Conservation (phyloP, 2,113 vertebrate genomes). For the Gnathonemus longibarbis region DNA sequence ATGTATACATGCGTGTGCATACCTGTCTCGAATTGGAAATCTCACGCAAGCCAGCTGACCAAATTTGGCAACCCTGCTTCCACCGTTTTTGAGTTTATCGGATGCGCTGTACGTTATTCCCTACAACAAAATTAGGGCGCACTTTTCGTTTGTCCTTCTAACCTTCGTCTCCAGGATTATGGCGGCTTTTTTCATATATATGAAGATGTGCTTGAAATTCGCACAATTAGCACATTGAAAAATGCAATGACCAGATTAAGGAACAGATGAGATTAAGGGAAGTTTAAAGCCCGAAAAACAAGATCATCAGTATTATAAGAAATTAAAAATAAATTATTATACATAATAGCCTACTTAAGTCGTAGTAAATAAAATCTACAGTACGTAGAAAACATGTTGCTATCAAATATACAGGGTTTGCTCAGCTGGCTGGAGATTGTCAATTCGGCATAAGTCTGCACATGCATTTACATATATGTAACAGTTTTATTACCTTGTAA, state of each 20-base stretch:
- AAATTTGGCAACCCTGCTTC: background rate
- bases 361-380: slow-evolving; percentile 11
- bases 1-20: no score
- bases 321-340: background rate
- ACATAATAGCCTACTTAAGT: slow-evolving; percentile 5
- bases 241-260: background rate
- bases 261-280: background rate
- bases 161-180: background rate
- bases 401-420: slow-evolving; percentile 13
- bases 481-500: background rate
- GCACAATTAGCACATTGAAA: background rate
- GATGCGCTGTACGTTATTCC: background rate
- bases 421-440: background rate
- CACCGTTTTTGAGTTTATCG: background rate
- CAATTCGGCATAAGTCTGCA: background rate
- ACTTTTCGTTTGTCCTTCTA: background rate
- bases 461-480: background rate
- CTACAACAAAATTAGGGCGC: background rate
- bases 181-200: background rate
- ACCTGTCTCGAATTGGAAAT: no score
- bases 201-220: background rate
- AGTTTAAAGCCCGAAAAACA: background rate
- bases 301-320: background rate
- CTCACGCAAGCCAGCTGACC: no score
- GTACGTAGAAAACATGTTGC: slow-evolving; percentile 16